Percentiles rank a stretch among this genome's conserved stretches.
phyloP scores from a whole-genome alignment of 2,888 invertebrate genomes.

The Polietes domitor region DNA sequence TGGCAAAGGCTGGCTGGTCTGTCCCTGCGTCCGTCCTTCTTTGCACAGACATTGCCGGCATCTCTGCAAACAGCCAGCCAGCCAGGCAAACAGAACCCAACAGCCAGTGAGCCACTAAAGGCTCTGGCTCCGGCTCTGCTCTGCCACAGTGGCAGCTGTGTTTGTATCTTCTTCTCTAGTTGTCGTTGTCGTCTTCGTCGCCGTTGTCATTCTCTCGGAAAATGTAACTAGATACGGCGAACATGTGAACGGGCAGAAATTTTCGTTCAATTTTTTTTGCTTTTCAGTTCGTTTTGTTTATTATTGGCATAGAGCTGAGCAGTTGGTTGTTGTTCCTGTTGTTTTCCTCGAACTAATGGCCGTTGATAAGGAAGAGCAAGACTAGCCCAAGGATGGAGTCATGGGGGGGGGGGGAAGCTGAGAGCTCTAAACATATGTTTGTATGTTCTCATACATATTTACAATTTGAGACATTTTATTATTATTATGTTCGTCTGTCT shows the following conservation, averaged over 20 bases:
- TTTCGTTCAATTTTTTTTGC: conserved; percentile 16
- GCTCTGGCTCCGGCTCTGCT: background rate
- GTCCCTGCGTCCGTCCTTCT: background rate
- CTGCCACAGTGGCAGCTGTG: conserved; percentile 22
- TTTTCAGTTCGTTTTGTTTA: background rate
- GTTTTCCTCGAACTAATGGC: conserved; percentile 25
- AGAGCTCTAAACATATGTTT: background rate
- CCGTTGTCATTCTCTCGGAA: conserved; percentile 5
- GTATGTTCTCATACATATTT: background rate
- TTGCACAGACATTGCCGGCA: background rate
- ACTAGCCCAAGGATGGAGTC: no score
- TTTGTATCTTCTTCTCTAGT: conserved; percentile 28
- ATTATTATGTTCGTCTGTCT: background rate
- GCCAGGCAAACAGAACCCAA: background rate
- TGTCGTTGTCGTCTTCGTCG: conserved; percentile 21
- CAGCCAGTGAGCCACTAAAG: no score
- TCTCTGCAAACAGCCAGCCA: background rate
- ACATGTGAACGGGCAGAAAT: background rate
- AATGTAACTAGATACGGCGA: conserved; percentile 27
- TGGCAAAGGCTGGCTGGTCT: background rate
- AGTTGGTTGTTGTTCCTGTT: conserved; percentile 2
- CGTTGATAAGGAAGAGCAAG: background rate
- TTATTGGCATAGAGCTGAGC: background rate
- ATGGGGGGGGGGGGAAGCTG: background rate
- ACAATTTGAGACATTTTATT: conserved; percentile 26